These are phyloP conservation scores for Pampus argenteus DNA, from an alignment of 2,797 vertebrate genomes.

Conservation along the genomic window DNA sequence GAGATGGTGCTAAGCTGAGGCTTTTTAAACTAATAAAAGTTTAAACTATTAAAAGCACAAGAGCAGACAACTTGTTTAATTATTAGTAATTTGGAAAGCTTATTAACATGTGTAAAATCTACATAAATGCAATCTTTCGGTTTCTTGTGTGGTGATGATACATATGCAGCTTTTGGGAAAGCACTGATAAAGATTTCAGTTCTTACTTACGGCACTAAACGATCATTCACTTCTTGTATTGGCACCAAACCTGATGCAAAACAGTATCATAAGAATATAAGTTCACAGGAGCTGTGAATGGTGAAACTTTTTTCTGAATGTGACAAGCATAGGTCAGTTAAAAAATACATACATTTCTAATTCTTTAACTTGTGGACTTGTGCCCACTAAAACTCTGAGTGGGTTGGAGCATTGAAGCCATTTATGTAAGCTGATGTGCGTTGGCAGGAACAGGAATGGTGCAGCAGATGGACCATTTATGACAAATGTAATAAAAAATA, in stretches of 20 bases:
- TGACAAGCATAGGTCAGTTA: slow-evolving; percentile 54
- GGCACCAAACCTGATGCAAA: slow-evolving; percentile 7
- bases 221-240: neutral
- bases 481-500: slow-evolving; percentile 63
- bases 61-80: neutral
- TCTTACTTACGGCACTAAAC: neutral
- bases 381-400: slow-evolving; percentile 64
- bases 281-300: slow-evolving; percentile 18
- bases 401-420: slow-evolving; percentile 57
- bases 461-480: slow-evolving; percentile 47
- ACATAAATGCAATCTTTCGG: neutral
- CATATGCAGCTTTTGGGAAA: neutral
- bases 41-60: too few relatives aligned
- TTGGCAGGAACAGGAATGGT: slow-evolving; percentile 53
- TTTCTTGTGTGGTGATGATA: neutral
- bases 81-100: neutral
- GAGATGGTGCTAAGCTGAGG: neutral
- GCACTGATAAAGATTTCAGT: neutral
- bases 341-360: slow-evolving; percentile 60
- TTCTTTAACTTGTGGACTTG: slow-evolving; percentile 60
- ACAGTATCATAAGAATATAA: neutral
- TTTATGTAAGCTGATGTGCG: slow-evolving; percentile 71
- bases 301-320: slow-evolving; percentile 36
- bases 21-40: neutral
- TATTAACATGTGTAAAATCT: neutral